Base-by-base conservation (phyloP, 1,140 invertebrate genomes). In the Drosophila pallidifrons region DNA sequence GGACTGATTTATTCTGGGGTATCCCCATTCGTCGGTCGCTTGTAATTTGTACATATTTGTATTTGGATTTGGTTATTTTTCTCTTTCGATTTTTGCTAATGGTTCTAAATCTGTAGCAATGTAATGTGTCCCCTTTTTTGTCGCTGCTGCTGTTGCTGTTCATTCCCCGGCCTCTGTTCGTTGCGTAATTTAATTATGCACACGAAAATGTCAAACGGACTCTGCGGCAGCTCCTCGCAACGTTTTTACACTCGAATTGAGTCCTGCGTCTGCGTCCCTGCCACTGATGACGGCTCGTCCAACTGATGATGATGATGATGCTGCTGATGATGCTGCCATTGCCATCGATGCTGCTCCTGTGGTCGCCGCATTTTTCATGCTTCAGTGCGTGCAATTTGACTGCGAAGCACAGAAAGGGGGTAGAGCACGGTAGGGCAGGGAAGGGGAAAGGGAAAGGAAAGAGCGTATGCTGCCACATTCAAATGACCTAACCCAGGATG, bases 201-300 rank as follows among this genome's bases (percentile, higher is more conserved):
- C 63, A 82, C 66, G 78, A 79, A 86, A 87, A 87, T 87, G 83
- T 88, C 83, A 88, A 89, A 80, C 85, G 80, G 64, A 78, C 74
- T 74, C 70, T 67, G 81, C 70, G 77, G 52, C 65, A 77, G 73
- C 65, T 77, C 61, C 61, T 75, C 75, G 74, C 81, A 66, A 43
- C 80, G 67, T 89, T 89, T 88, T 88, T 83, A 88, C 83, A 89
- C 83, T 89, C 77, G 83, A 89, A 80, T 88, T 89, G 83, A 88
- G 82, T 79, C 61, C 76, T 68, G 82, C 55, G 43, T 10, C 25
- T 13, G 45, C 59, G 8, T 38, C 30, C 13, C 47, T 55, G 25
- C 13, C 55, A 6, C 32, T 65, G 32, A 7, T 15, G 46, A 38
- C 25, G 57, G 20, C 32, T 38, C 54, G 20, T 49, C 15, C 66